Conservation (phyloP, 2,888 invertebrate genomes). For the Helleia helle region DNA sequence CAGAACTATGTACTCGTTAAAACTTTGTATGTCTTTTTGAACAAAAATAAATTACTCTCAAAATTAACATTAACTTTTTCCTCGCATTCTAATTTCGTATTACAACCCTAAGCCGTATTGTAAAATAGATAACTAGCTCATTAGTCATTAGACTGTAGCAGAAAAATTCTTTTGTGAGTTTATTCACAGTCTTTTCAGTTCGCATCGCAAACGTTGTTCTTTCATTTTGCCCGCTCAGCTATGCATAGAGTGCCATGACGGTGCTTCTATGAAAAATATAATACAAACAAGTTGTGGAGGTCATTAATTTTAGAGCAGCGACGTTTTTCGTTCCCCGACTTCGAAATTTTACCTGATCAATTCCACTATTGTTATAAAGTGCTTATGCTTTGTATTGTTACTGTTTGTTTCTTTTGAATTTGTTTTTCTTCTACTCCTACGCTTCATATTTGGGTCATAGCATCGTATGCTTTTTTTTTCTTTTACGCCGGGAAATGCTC, state of each 20-base stretch:
- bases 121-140: slow-evolving; percentile 17
- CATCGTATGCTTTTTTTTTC: too few species aligned
- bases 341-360: slow-evolving; percentile 8
- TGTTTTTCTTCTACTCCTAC: too few species aligned
- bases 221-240: slow-evolving; percentile 22
- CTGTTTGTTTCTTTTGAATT: too few species aligned
- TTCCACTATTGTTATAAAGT: slow-evolving; percentile 15
- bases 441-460: too few species aligned
- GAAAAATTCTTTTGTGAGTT: slow-evolving; percentile 19
- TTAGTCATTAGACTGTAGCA: slow-evolving; percentile 13
- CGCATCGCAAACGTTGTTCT: slow-evolving; percentile 22
- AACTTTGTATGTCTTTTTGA: too few species aligned
- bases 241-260: slow-evolving; percentile 22
- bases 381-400: too few species aligned
- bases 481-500: too few species aligned
- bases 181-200: slow-evolving; percentile 24
- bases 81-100: too few species aligned
- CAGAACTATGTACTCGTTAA: too few species aligned
- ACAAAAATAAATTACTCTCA: too few species aligned
- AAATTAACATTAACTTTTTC: too few species aligned
- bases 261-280: slow-evolving; percentile 22
- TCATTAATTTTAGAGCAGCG: slow-evolving; percentile 19
- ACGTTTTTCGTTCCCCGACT: slow-evolving; percentile 9
- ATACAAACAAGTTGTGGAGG: slow-evolving; percentile 20
- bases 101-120: background rate